Conservation (phyloP, 2,113 vertebrate species). For the Leiothrix lutea region DNA sequence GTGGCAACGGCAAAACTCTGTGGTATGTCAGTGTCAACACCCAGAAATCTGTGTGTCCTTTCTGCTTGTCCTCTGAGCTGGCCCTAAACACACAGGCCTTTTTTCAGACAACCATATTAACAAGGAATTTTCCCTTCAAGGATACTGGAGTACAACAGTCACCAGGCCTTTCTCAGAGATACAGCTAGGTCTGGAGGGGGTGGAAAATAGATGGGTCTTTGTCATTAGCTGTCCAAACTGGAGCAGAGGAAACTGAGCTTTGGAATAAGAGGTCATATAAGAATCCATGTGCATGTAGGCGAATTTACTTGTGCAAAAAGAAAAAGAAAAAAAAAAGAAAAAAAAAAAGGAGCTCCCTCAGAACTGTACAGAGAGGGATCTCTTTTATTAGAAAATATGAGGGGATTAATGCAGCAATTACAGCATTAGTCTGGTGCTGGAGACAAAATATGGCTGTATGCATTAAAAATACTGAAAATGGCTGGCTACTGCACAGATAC, state of each 20-base stretch:
- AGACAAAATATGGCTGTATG: conserved; percentile 31
- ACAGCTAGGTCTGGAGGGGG: neutral
- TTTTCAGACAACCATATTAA: neutral
- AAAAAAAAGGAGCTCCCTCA: neutral
- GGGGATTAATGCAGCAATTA: neutral
- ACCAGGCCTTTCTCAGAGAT: neutral
- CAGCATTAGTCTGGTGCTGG: neutral
- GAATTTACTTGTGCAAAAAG: neutral
- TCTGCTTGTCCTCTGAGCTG: neutral
- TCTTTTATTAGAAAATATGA: neutral
- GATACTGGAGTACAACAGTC: neutral
- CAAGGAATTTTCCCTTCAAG: neutral
- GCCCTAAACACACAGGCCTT: neutral
- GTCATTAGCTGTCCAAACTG: neutral
- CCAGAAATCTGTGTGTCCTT: neutral
- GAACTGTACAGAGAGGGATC: neutral
- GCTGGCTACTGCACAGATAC: neutral
- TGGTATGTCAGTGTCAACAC: neutral
- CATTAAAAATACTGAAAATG: conserved; percentile 21
- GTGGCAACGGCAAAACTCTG: neutral
- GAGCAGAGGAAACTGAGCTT: neutral
- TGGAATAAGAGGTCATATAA: neutral
- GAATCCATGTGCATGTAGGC: neutral
- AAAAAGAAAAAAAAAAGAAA: too few species aligned
- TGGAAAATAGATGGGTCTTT: neutral